A percentile compares a stretch with the other conserved stretches of the same genome.
Conservation (phyloP, 2,113 vertebrate genomes). For the Neotoma lepida region DNA sequence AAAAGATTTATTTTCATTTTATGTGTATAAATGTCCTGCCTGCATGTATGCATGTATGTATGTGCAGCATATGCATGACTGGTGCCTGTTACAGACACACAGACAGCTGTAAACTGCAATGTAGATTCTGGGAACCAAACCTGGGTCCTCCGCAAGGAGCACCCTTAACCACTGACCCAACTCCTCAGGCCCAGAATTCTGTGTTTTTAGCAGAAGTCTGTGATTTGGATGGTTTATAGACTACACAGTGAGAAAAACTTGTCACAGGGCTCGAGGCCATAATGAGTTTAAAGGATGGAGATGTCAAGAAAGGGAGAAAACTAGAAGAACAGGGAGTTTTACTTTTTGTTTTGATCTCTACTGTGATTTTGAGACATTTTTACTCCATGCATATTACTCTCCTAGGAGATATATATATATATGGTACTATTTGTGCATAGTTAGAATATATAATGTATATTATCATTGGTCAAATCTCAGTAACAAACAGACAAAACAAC, state of each 20-base stretch:
- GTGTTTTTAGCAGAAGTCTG: background rate
- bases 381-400: background rate
- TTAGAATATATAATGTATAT: constrained; percentile 34
- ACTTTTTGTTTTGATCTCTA: background rate
- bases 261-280: background rate
- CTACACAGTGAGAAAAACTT: constrained; percentile 19
- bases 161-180: background rate
- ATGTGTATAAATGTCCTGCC: background rate
- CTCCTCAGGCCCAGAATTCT: background rate
- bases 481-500: constrained; percentile 48
- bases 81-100: background rate
- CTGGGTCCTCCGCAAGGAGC: background rate
- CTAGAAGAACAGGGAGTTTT: background rate
- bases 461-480: background rate
- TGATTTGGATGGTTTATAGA: background rate
- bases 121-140: background rate
- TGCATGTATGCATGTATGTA: background rate
- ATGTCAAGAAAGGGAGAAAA: constrained; percentile 25
- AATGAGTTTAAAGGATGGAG: constrained; percentile 42
- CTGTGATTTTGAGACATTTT: constrained; percentile 44
- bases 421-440: background rate
- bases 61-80: background rate
- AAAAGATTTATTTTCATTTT: background rate
- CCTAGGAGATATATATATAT: background rate
- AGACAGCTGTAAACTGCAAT: background rate